These are phyloP conservation scores for Melieria crassipennis DNA, from an alignment of 2,888 invertebrate genomes.

Conservation along the genomic window DNA sequence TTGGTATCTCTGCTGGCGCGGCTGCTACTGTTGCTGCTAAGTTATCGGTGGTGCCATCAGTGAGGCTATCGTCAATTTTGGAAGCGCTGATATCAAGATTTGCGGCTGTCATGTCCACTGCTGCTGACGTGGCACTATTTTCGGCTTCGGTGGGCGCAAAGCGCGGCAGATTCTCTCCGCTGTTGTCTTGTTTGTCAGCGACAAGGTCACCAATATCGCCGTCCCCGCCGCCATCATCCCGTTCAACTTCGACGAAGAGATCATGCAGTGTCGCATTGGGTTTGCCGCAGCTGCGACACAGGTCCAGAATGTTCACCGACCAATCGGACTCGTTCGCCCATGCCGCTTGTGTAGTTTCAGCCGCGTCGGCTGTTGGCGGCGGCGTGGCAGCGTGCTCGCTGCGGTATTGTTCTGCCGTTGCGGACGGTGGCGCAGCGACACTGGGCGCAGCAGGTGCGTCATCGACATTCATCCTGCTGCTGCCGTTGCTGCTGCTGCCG, in stretches of 20 bases:
- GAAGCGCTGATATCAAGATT: too few species aligned
- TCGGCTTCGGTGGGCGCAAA: too few species aligned
- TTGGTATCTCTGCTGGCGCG: not conserved
- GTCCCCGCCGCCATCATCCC: too few species aligned
- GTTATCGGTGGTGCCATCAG: not conserved
- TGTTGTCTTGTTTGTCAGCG: too few species aligned
- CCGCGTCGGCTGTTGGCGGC: constrained; percentile 14
- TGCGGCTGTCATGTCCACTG: too few species aligned
- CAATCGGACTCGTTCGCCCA: constrained; percentile 21
- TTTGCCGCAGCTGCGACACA: constrained; percentile 49
- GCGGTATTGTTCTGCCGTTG: not conserved
- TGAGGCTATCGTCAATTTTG: too few species aligned
- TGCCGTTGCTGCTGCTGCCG: constrained; percentile 4
- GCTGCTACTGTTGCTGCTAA: not conserved
- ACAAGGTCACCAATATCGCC: too few species aligned
- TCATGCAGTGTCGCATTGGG: constrained; percentile 46
- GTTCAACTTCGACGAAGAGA: constrained; percentile 39
- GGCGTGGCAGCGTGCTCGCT: not conserved
- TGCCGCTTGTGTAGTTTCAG: constrained; percentile 12
- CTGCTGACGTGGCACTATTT: too few species aligned
- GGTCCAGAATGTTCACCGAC: constrained; percentile 39
- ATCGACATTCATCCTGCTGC: not conserved
- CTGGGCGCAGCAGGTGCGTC: not conserved
- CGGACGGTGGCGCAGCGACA: not conserved
- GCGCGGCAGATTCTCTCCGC: too few species aligned